Base-by-base conservation (phyloP, 2,888 invertebrate genomes). In the Branchellion lobata region DNA sequence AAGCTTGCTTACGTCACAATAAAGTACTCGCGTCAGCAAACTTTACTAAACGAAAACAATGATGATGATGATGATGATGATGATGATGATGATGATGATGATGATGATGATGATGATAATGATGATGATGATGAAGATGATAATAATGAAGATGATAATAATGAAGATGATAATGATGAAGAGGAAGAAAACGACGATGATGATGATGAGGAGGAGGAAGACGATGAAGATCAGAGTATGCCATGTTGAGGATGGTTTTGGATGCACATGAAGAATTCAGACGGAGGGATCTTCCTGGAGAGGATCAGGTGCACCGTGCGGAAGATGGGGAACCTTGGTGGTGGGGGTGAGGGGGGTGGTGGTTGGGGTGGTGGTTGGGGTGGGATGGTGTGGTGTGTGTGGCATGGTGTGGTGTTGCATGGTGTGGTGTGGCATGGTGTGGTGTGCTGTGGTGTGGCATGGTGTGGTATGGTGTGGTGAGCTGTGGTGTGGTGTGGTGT, bases 241-340 rank as follows among this genome's bases (percentile, higher is more conserved):
- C 71, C 40, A 27, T 97, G 96, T 89, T 96, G 96, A 40, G 97
- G 97, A 88, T 97, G 96, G 87, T 92, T 92, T 88, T 94, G 92
- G 88, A 98, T 93, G 89, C 94, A 94, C 86, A 94, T 92, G 85
- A 98, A 93, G 88, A 98, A 91, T 85, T 94, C 92, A 78, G 89
- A 88, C 1, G 95, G 92, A 85, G 91, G 91, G 84, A 95, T 87
- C 86, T 93, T 91, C 81, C 93, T 93, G 82, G 90, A 91, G 88
- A 97, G 98, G 86, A 99, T 97, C 87, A 91, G 92, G 89, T 95
- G 95, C 84, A 99, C 93, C 61, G 96, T 94, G 47, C 94, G 95
- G 88, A 99, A 98, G 77, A 99, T 89, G 0, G 99, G 99, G 88
- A 97, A 99, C 86, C 95, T 95, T 89, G 14, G 65, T 5, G n/a